These are phyloP conservation scores for Meiosimyza decipiens DNA, from an alignment of 2,888 invertebrate genomes.

Conservation along the genomic window DNA sequence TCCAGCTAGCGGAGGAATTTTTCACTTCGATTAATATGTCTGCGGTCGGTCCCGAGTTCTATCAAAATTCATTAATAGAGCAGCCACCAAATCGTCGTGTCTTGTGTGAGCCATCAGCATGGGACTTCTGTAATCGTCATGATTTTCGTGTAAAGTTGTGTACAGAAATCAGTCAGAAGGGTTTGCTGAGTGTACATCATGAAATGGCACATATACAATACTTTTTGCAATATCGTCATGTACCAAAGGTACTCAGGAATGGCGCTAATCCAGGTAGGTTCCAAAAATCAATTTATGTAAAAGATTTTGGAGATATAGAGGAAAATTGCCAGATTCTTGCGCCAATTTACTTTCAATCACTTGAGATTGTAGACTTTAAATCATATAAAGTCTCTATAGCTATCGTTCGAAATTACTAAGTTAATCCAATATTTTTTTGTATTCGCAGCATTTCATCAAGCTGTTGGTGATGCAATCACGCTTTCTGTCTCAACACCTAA, in stretches of 20 bases:
- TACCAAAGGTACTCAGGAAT: slow-evolving; percentile 87
- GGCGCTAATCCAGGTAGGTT: slow-evolving; percentile 97
- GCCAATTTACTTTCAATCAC: not conserved
- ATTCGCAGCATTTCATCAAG: slow-evolving; percentile 88
- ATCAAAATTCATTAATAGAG: slow-evolving; percentile 85
- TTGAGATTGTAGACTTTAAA: not conserved
- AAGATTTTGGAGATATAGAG: no score
- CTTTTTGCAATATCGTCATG: slow-evolving; percentile 84
- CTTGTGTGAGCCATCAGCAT: slow-evolving; percentile 91
- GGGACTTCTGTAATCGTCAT: slow-evolving; percentile 91
- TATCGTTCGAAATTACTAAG: no score
- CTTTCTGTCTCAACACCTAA: slow-evolving; percentile 86
- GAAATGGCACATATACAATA: slow-evolving; percentile 94
- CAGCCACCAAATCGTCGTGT: slow-evolving; percentile 82
- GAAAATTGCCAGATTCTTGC: not conserved
- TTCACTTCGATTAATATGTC: slow-evolving; percentile 90
- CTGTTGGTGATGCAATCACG: slow-evolving; percentile 89
- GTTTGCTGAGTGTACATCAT: slow-evolving; percentile 88
- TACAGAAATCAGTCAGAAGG: slow-evolving; percentile 85
- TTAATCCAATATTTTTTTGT: not conserved
- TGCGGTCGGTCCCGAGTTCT: slow-evolving; percentile 87
- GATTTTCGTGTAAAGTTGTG: slow-evolving; percentile 92
- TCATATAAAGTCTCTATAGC: not conserved
- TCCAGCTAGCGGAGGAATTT: slow-evolving; percentile 90
- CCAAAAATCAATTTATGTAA: no score